Percentiles rank a stretch among this genome's conserved stretches.
Evolutionary conservation across 2,888 invertebrate genomes (phyloP).

Genomic region (Thelaira solivaga): DNA sequence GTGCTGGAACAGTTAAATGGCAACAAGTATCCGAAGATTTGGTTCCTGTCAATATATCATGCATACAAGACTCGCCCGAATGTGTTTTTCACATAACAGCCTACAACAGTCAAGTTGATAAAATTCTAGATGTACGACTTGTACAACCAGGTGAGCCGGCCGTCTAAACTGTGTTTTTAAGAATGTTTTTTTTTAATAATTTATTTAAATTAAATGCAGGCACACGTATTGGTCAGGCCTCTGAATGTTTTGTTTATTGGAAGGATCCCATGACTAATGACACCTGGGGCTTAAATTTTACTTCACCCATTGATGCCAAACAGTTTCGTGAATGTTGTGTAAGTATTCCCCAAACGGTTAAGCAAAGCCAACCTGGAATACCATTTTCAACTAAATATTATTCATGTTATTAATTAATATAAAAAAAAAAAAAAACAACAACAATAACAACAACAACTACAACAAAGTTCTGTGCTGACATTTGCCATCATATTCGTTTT

Average conservation of each 20-base stretch:
- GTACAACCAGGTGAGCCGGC: conserved; percentile 90
- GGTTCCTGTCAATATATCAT: conserved; percentile 98
- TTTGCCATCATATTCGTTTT: conserved; percentile 7
- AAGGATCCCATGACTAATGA: conserved; percentile 97
- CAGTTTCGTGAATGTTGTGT: conserved; percentile 98
- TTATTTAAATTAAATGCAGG: conserved; percentile 79
- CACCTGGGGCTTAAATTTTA: conserved; percentile 99
- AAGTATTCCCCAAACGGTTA: conserved; percentile 80
- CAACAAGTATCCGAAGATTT: conserved; percentile 98
- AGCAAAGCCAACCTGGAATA: conserved; percentile 66
- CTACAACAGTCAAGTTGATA: conserved; percentile 99
- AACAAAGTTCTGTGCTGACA: conserved; percentile 47
- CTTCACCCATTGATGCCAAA: conserved; percentile 97
- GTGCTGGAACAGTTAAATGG: conserved; percentile 96
- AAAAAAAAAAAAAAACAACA: conserved; percentile 18
- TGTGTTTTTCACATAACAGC: conserved; percentile 99
- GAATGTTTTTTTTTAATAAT: conserved; percentile 67
- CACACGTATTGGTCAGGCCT: conserved; percentile 97
- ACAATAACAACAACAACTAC: conserved; percentile 2
- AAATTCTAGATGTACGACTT: conserved; percentile 97
- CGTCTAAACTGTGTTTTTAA: too few species aligned
- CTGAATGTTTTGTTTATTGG: conserved; percentile 99
- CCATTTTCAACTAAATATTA: conserved; percentile 36
- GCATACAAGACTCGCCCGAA: conserved; percentile 97
- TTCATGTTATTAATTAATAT: conserved; percentile 1